These are phyloP conservation scores for Nerophis lumbriciformis DNA, from an alignment of 2,113 vertebrate genomes.

Conservation along the genomic window DNA sequence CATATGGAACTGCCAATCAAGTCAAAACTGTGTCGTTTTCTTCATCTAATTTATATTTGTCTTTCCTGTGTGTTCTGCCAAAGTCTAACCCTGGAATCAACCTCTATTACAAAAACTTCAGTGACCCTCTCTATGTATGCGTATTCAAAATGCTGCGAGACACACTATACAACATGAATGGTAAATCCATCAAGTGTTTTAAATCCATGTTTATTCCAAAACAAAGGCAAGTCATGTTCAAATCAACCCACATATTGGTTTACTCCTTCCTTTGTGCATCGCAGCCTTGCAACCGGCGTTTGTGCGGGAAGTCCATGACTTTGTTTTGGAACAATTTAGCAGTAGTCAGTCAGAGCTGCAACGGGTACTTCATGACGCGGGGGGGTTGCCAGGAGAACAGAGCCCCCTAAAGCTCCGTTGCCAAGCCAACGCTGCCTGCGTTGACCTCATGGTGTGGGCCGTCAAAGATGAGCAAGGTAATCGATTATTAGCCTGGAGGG, in stretches of 20 bases:
- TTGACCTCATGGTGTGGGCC: constrained; percentile 98
- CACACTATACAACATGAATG: constrained; percentile 89
- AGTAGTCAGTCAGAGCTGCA: constrained; percentile 91
- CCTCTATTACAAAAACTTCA: constrained; percentile 85
- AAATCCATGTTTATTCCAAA: not conserved
- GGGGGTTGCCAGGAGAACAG: constrained; percentile 79
- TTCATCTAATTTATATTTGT: constrained; percentile 25
- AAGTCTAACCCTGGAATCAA: constrained; percentile 75
- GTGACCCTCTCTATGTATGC: constrained; percentile 89
- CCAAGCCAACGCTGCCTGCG: constrained; percentile 93
- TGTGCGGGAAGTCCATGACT: constrained; percentile 92
- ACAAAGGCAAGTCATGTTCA: not conserved
- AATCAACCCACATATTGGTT: not conserved
- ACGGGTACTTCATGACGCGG: constrained; percentile 86
- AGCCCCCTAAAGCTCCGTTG: constrained; percentile 90
- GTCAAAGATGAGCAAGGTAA: constrained; percentile 96
- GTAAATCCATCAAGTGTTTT: constrained; percentile 52
- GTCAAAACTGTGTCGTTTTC: not conserved
- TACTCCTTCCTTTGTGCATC: not conserved
- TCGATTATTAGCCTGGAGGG: constrained; percentile 5
- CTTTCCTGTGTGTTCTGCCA: constrained; percentile 22
- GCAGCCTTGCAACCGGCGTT: constrained; percentile 82
- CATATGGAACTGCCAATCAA: not conserved
- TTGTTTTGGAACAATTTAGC: constrained; percentile 95
- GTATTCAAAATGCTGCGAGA: constrained; percentile 98